These are phyloP conservation scores for Cremastobaeus sp. DNA, from an alignment of 2,888 invertebrate species.

Conservation along the genomic window DNA sequence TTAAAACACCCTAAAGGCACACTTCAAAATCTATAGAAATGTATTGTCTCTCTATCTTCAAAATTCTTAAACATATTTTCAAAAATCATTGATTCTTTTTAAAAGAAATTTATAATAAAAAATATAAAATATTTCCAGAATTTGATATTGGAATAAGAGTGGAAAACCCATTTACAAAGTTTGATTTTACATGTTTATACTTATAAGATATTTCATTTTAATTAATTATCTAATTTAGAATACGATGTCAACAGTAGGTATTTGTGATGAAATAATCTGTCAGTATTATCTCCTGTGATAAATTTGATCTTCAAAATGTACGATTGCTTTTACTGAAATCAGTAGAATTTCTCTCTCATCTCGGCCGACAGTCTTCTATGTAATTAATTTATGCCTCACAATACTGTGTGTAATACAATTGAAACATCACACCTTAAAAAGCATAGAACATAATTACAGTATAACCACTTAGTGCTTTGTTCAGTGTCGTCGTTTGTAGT, in stretches of 20 bases:
- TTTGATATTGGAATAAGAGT: too few species aligned
- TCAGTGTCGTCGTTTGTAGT: constrained; percentile 21
- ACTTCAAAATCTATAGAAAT: constrained; percentile 57
- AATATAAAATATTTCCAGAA: too few species aligned
- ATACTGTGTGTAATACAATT: constrained; percentile 78
- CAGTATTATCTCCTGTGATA: too few species aligned
- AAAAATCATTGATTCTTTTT: too few species aligned
- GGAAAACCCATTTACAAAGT: too few species aligned
- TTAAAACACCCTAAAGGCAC: constrained; percentile 73
- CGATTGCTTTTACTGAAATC: constrained; percentile 52
- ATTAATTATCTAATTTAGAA: too few species aligned
- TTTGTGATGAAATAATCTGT: too few species aligned
- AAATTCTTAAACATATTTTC: too few species aligned
- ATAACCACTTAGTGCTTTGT: constrained; percentile 45
- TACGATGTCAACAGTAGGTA: too few species aligned
- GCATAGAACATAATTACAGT: constrained; percentile 61
- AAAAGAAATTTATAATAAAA: too few species aligned
- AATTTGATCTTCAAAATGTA: constrained; percentile 42
- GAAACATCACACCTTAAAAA: constrained; percentile 62
- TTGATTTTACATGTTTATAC: too few species aligned
- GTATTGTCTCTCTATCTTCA: constrained; percentile 59
- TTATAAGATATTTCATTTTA: too few species aligned
- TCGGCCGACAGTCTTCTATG: constrained; percentile 73
- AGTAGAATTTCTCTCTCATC: constrained; percentile 58
- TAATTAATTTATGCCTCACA: constrained; percentile 72